These are phyloP conservation scores for Pristionchus maxplancki DNA, from an alignment of 2,888 invertebrate species.

Conservation along the genomic window DNA sequence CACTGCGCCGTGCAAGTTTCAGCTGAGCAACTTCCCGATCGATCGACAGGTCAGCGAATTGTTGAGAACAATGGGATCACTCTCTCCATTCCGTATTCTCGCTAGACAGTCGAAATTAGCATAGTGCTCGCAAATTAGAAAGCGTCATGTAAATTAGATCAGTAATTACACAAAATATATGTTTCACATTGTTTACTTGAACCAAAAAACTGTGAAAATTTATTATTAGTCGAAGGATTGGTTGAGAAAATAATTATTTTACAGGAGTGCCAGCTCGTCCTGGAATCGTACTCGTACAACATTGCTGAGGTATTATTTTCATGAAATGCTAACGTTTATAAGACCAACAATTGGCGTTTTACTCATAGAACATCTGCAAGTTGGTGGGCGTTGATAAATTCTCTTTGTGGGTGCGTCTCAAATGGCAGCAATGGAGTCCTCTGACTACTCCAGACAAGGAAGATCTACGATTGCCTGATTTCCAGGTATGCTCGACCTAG, in stretches of 20 bases:
- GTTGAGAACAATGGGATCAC: neutral
- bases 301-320: constrained; percentile 67
- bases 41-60: constrained; percentile 62
- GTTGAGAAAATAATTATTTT: neutral
- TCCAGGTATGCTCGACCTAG: constrained; percentile 56
- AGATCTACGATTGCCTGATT: constrained; percentile 70
- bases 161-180: neutral
- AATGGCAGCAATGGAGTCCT: constrained; percentile 75
- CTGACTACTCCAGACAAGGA: constrained; percentile 69
- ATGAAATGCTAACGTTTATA: no score
- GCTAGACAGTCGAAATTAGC: no score
- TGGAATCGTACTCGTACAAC: constrained; percentile 77
- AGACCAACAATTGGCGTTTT: no score
- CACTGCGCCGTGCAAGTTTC: constrained; percentile 73
- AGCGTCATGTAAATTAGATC: neutral
- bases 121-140: no score
- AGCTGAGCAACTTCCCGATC: constrained; percentile 73
- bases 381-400: no score
- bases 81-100: no score
- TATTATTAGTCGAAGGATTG: neutral
- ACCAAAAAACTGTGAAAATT: neutral
- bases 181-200: neutral
- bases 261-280: constrained; percentile 74
- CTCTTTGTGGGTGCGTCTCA: constrained; percentile 68
- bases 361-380: no score